Evolutionary conservation across 2,113 vertebrate genomes (phyloP), one percentile per base, ranked within the genome.

Genomic region (Esox niger): DNA sequence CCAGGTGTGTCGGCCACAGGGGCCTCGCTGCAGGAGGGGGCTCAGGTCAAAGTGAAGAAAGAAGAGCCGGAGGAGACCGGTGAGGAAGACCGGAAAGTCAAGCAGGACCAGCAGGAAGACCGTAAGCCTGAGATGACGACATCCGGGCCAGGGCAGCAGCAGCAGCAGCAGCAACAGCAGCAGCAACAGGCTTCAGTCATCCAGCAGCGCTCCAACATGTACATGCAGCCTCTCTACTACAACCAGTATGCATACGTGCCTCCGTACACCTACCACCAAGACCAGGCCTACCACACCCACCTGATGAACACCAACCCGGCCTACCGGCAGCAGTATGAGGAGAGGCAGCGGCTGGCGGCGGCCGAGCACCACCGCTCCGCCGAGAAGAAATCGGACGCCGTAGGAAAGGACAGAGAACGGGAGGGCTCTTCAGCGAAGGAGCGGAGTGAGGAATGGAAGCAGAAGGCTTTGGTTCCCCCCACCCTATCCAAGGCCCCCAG

Each of bases 241-340:
- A 95, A 94, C 89, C 96, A 98, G 80, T 98, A 98, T 82, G 94
- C 94, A 80, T 98, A 98, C 0, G 93, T 94, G 32, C 95, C 95
- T 0, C 93, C 95, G 0, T 98, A 98, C 0, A 91, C 94, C 61
- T 98, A 98, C 87, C 91, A 95, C 81, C 94, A 94, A 0, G 95
- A 98, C 79, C 96, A 96, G 86, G 91, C 94, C 13, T 98, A 98
- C 84, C 96, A 97, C 0, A 90, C 90, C 60, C 96, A 98, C 86
- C 89, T 98, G 67, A 90, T 98, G 80, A 95, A 93, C 85, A 95
- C 93, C 10, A 97, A 91, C 80, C 84, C 94, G 0, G 85, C 94
- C 31, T 97, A 96, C 82, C 92, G 96, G 26, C 95, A 96, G 82
- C 96, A 97, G 78, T 96, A 91, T 0, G 96, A 98, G 70, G 95